phyloP scores from a whole-genome alignment of 2,113 vertebrate species.

The Cyanistes caeruleus region DNA sequence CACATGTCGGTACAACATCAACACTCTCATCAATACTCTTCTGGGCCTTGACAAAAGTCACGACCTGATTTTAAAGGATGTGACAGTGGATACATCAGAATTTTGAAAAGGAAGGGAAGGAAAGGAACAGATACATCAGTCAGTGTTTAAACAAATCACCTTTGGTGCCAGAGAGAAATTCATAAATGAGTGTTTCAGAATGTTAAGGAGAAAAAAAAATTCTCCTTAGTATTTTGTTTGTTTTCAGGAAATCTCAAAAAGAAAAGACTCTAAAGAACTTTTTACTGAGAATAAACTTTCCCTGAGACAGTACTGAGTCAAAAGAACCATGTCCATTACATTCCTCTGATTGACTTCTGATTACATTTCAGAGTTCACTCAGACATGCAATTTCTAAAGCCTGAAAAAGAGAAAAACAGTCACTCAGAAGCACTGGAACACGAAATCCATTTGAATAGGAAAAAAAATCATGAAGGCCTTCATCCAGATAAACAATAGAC shows the following conservation, averaged over 20 bases:
- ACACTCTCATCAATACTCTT: neutral
- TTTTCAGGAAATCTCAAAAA: neutral
- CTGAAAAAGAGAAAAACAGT: neutral
- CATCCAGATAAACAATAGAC: neutral
- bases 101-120: neutral
- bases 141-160: neutral
- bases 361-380: neutral
- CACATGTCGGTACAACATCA: neutral
- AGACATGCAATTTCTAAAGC: neutral
- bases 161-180: neutral
- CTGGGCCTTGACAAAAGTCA: neutral
- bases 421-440: neutral
- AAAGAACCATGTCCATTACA: neutral
- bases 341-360: neutral
- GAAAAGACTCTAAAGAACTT: neutral
- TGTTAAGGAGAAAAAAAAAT: neutral
- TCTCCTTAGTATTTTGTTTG: neutral
- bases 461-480: neutral
- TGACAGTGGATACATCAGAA: neutral
- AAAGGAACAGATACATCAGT: neutral
- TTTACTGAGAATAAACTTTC: neutral
- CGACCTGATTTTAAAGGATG: neutral
- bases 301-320: neutral
- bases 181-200: neutral
- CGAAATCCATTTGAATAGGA: neutral